phyloP scores from a whole-genome alignment of 35 echinoderm and acorn worm genomes.

The Ophioderma brevispina region DNA sequence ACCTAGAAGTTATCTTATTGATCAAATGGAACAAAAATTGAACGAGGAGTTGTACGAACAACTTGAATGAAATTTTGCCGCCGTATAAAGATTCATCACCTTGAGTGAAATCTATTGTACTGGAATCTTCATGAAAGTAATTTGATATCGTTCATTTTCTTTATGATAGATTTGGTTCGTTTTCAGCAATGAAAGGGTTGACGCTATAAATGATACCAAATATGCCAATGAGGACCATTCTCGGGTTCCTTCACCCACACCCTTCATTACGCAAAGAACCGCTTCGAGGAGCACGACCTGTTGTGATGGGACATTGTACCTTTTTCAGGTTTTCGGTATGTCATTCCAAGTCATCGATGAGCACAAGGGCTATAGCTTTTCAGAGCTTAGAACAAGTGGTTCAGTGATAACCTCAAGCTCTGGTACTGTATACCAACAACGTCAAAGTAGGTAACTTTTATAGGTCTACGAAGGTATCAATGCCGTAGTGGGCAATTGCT shows the following conservation, averaged over 20 bases:
- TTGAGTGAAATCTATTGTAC: background rate
- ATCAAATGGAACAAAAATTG: too few species aligned
- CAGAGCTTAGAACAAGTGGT: background rate
- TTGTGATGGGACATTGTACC: background rate
- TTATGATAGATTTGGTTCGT: background rate
- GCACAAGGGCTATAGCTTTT: constrained; percentile 4
- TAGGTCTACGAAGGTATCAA: background rate
- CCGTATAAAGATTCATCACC: background rate
- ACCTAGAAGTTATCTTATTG: too few species aligned
- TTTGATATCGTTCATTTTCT: background rate
- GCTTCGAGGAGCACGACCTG: background rate
- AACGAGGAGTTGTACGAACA: background rate
- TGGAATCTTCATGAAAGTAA: background rate
- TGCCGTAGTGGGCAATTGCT: background rate
- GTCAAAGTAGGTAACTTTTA: constrained; percentile 11
- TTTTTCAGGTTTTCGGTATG: too few species aligned
- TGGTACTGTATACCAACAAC: constrained; percentile 18
- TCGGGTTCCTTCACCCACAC: background rate
- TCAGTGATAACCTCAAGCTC: background rate
- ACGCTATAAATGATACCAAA: background rate
- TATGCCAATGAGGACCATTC: constrained; percentile 24
- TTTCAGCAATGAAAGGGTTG: background rate
- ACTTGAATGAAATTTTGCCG: background rate
- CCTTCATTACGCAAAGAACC: constrained; percentile 8
- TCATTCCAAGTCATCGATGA: too few species aligned